phyloP scores from a whole-genome alignment of 2,113 vertebrate species.

The Trachemys scripta region DNA sequence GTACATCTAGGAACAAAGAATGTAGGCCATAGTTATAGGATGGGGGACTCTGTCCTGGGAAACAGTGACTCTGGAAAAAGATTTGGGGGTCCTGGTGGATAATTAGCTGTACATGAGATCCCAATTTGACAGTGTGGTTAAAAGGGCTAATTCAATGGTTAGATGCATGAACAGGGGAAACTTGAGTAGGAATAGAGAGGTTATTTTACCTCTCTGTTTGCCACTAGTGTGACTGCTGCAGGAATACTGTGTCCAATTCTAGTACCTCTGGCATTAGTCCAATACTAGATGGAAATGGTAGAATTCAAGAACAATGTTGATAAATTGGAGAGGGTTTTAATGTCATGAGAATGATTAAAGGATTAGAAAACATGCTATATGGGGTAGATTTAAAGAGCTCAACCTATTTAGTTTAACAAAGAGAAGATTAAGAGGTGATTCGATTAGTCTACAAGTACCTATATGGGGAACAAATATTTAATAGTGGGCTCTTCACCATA shows the following conservation, averaged over 20 bases:
- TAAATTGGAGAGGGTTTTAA: neutral
- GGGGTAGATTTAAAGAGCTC: neutral
- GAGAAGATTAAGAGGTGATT: neutral
- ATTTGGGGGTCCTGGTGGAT: neutral
- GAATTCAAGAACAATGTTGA: neutral
- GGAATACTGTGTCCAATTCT: neutral
- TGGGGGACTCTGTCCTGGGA: neutral
- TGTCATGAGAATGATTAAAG: neutral
- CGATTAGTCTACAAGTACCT: neutral
- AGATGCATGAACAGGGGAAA: neutral
- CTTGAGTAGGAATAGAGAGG: neutral
- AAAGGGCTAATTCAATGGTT: neutral
- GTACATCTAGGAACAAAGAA: neutral
- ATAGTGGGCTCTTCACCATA: neutral
- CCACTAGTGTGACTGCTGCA: neutral
- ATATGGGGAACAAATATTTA: neutral
- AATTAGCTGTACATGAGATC: neutral
- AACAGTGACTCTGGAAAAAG: neutral
- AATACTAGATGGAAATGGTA: neutral
- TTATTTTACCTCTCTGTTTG: neutral
- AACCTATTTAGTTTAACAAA: neutral
- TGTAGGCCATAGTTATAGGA: neutral
- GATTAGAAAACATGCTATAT: neutral
- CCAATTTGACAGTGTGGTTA: neutral
- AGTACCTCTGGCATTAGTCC: neutral